Evolutionary conservation across 2,797 vertebrate species (phyloP), one percentile per base, ranked within the genome.

Genomic region (Hipposideros larvatus): DNA sequence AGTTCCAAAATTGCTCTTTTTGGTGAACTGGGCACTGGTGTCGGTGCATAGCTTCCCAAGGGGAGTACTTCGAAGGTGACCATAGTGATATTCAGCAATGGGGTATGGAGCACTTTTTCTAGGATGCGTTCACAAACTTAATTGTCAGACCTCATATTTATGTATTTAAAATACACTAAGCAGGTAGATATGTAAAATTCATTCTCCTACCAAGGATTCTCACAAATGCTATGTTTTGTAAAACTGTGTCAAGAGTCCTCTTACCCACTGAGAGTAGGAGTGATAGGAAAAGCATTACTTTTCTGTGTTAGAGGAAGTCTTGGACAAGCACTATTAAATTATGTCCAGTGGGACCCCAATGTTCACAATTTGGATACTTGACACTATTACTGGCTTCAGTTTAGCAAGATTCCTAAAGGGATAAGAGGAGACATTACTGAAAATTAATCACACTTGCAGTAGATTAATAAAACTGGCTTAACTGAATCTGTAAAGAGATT

Each of bases 401-500:
- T 80, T 95, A 86, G 1, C 41, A 90, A 78, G 61, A 90, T 48
- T 94, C 78, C 57, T 82, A 22, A 95, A 94, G 43, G 63, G 37
- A 59, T 65, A 65, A 73, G 37, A 80, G 21, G 22, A 7, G 18
- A 14, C 43, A 79, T 87, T 91, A 86, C 15, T 73, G 31, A 91
- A 95, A 94, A 91, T 59, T 24, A 96, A 78, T 97, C 66, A 90
- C n/a, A 93, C 85, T 94, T 93, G 28, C 77, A 91, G 46, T 53
- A 78, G 26, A 93, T 93, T 87, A 74, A 90, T 90, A 91, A 21
- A 94, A 91, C 24, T 85, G 24, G 46, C 53, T 89, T 95, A 68
- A 83, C 59, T 80, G 24, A 91, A 87, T 94, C 37, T 85, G 13
- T 70, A 90, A 91, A 87, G 55, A 87, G 26, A 77, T 63, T 88